These are phyloP conservation scores for Bagarius yarrelli DNA, from an alignment of 2,113 vertebrate genomes.

Conservation along the genomic window DNA sequence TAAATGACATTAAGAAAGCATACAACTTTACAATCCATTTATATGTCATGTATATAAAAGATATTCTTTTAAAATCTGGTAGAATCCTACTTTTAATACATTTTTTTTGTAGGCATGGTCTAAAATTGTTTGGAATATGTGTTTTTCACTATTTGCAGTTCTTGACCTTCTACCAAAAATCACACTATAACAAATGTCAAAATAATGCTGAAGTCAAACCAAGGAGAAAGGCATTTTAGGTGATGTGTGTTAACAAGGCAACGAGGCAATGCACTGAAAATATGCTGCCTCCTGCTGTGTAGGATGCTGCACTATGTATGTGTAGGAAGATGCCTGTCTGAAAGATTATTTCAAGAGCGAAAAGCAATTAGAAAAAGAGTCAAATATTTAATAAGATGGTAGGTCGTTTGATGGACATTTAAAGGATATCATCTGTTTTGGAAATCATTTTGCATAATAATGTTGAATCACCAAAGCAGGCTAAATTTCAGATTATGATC, in stretches of 20 bases:
- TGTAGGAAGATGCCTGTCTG: conserved; percentile 27
- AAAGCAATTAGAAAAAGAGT: conserved; percentile 52
- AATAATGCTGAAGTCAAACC: conserved; percentile 24
- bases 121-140: conserved; percentile 12
- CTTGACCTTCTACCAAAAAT: conserved; percentile 9
- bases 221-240: conserved; percentile 35
- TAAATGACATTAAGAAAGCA: conserved; percentile 5
- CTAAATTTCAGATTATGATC: conserved; percentile 1
- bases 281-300: conserved; percentile 50
- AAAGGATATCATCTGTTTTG: conserved; percentile 10
- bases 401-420: conserved; percentile 52
- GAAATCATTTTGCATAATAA: conserved; percentile 20
- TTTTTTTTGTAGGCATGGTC: neutral
- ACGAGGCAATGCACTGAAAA: conserved; percentile 52
- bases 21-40: neutral
- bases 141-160: neutral
- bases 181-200: conserved; percentile 34
- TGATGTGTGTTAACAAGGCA: conserved; percentile 52
- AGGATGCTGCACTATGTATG: conserved; percentile 42
- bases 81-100: neutral
- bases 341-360: conserved; percentile 57
- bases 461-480: conserved; percentile 21
- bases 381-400: conserved; percentile 44
- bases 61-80: neutral
- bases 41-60: neutral